Evolutionary conservation across 2,888 invertebrate genomes (phyloP), one percentile per base, ranked within the genome.

Genomic region (Eupeodes luniger): DNA sequence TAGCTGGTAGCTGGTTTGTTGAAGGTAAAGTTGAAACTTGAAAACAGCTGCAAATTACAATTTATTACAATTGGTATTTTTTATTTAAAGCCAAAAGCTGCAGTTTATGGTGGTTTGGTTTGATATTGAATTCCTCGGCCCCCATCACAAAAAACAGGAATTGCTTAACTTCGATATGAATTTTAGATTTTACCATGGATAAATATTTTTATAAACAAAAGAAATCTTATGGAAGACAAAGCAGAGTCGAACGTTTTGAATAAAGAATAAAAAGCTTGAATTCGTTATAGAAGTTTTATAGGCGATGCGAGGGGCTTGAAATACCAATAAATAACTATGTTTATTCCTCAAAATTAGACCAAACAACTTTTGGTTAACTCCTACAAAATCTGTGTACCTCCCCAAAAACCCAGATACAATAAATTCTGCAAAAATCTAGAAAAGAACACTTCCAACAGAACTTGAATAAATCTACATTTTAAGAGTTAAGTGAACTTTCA

Each of bases 41-140:
- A 78, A 75, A 86, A 70, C 86, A 86, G 86, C 82, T 86, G 86
- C 86, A 86, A 86, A 86, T 86, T 86, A 86, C 79, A 83, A 86
- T 83, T 86, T 86, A 86, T 86, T 82, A 57, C 74, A 67, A 59
- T 55, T 40, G 67, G 62, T 66, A 53, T 75, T 9, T 1, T 40
- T 40, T 79, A 59, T 72, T 61, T 62, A 74, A 69, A 70, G 40
- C 51, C 75, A 47, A 51, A 61, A 57, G 69, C 66, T 64, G 51
- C 36, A 44, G n/a, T 55, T 59, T 61, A 36, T 72, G 66, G 59
- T 27, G 4, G 27, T 66, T 34, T 7, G 77, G 49, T 66, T 40
- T 40, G 40, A 40, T 40, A n/a, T 51, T 64, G 40, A 70, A 64
- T 82, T 74, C 57, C 40, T 9, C 40, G 6, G 44, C 36, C 62